Conservation (phyloP, 2,888 invertebrate genomes). For the Euzetes globulus region DNA sequence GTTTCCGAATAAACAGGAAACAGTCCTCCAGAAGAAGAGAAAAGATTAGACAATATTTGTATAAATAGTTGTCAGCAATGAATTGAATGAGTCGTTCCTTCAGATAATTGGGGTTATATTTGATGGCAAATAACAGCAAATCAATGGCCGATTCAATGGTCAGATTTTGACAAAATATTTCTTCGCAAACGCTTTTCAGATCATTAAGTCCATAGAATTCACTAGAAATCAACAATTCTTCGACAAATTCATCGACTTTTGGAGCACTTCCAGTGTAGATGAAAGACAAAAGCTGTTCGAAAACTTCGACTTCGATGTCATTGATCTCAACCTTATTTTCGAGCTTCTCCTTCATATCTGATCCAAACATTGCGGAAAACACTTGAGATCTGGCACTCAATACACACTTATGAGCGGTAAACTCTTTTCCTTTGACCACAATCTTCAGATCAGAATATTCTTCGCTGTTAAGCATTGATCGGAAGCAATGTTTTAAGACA, state of each 20-base stretch:
- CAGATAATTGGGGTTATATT: background rate
- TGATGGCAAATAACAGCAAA: background rate
- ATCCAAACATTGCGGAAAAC: background rate
- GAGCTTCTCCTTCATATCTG: background rate
- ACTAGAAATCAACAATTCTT: background rate
- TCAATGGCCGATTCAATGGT: background rate
- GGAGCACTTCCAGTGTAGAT: background rate
- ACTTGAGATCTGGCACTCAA: background rate
- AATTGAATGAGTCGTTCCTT: background rate
- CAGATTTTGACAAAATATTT: background rate
- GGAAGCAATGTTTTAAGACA: no score
- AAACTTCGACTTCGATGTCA: background rate
- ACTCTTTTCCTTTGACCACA: background rate
- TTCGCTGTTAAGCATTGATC: background rate
- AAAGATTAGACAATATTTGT: no score
- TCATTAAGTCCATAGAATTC: background rate
- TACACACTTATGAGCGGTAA: background rate
- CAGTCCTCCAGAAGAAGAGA: no score
- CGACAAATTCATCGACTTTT: background rate
- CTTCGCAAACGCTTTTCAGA: background rate
- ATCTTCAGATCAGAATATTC: background rate
- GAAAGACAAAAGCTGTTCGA: background rate
- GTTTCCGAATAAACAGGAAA: no score
- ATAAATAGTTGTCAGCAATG: constrained; percentile 59
- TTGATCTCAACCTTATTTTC: background rate